phyloP scores from a whole-genome alignment of 2,888 invertebrate genomes.

The Melanophora roralis region DNA sequence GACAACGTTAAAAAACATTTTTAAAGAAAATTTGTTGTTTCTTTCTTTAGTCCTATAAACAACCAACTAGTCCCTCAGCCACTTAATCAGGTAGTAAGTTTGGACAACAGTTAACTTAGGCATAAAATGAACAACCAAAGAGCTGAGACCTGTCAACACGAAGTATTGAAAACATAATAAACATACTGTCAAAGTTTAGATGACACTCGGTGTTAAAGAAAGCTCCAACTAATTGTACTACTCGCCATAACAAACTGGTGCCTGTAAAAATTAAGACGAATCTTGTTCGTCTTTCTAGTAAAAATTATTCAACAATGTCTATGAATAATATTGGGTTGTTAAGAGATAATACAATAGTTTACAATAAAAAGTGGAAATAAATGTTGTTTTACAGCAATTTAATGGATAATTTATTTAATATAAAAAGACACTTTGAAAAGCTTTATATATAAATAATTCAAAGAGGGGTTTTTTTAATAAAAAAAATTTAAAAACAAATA shows the following conservation, averaged over 20 bases:
- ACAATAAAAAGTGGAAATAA: constrained; percentile 59
- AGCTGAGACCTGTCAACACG: constrained; percentile 57
- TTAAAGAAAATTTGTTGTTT: background rate
- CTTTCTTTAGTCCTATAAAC: background rate
- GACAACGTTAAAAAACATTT: constrained; percentile 57
- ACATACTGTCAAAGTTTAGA: constrained; percentile 56
- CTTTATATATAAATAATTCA: too few relatives aligned
- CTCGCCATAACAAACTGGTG: constrained; percentile 1
- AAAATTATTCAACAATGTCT: constrained; percentile 54
- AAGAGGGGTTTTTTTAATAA: too few relatives aligned
- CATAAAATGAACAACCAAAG: background rate
- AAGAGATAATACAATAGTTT: constrained; percentile 36
- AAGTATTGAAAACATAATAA: constrained; percentile 55
- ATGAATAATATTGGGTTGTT: constrained; percentile 48
- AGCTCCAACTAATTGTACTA: constrained; percentile 9
- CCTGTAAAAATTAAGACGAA: background rate
- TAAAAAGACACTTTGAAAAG: constrained; percentile 28
- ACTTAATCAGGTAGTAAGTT: constrained; percentile 4
- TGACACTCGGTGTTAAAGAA: constrained; percentile 59
- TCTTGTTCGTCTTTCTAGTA: background rate
- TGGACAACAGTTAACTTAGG: background rate
- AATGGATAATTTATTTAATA: constrained; percentile 57
- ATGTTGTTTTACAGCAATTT: constrained; percentile 54
- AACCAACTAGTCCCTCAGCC: background rate
- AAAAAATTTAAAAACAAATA: too few relatives aligned